phyloP scores from a whole-genome alignment of 2,797 vertebrate species.

The Lepus oiostolus region DNA sequence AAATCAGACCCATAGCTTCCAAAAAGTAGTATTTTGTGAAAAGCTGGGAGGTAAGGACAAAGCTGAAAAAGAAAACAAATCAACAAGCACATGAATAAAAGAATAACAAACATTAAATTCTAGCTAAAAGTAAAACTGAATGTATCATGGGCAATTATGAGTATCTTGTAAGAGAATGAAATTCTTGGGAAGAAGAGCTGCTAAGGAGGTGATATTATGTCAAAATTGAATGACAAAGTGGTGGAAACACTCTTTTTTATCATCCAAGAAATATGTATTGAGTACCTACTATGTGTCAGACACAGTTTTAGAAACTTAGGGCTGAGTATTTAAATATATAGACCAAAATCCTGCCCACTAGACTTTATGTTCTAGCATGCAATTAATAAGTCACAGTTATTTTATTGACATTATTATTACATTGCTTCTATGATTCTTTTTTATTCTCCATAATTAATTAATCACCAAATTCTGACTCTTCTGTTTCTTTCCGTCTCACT shows the following conservation, averaged over 20 bases:
- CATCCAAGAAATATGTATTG: background rate
- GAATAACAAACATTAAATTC: background rate
- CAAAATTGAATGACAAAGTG: background rate
- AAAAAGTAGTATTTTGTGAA: background rate
- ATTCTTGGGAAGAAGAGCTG: background rate
- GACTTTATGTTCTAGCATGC: background rate
- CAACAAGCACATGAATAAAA: background rate
- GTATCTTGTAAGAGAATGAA: background rate
- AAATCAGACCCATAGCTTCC: background rate
- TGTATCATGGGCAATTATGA: background rate
- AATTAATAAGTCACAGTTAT: background rate
- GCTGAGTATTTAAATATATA: background rate
- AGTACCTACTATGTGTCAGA: background rate
- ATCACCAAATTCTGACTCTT: background rate
- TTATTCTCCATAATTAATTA: too few species aligned
- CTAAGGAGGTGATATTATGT: background rate
- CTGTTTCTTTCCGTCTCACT: background rate
- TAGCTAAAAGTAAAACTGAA: background rate
- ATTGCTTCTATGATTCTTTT: background rate
- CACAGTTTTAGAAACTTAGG: background rate
- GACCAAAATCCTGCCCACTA: background rate
- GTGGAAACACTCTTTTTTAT: background rate
- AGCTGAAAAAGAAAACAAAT: background rate
- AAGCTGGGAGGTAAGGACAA: background rate
- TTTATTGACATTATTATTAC: background rate